These are phyloP conservation scores for Montipora efflorescens DNA, from an alignment of 64 coral and sea anemone genomes.

Conservation along the genomic window DNA sequence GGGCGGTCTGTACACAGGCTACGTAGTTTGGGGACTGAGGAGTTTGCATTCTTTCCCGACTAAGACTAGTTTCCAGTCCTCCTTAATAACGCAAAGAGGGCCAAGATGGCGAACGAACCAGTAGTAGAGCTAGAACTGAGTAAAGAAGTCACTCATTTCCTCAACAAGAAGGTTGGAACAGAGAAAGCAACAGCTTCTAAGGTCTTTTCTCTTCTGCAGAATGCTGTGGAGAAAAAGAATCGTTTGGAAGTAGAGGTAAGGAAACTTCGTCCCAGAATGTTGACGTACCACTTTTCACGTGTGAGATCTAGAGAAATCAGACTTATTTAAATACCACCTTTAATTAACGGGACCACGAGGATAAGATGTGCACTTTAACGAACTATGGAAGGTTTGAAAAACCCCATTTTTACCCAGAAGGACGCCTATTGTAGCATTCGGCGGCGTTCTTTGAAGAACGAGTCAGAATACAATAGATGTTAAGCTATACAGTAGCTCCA, in stretches of 20 bases:
- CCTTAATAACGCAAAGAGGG: neutral
- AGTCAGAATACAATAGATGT: too few relatives aligned
- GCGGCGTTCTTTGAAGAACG: too few relatives aligned
- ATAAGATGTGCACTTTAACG: too few relatives aligned
- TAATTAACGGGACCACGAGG: too few relatives aligned
- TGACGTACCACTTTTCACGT: neutral
- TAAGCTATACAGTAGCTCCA: too few relatives aligned
- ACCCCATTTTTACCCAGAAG: too few relatives aligned
- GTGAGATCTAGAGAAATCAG: neutral
- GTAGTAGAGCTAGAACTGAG: conserved; percentile 5
- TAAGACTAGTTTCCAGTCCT: neutral
- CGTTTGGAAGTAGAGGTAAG: conserved; percentile 51
- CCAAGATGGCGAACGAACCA: conserved; percentile 67
- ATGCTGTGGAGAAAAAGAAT: conserved; percentile 50
- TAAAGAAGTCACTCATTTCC: conserved; percentile 44
- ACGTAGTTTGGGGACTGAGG: too few relatives aligned
- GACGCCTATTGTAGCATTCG: too few relatives aligned
- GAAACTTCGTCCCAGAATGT: neutral
- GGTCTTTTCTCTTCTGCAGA: conserved; percentile 45
- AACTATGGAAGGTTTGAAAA: too few relatives aligned
- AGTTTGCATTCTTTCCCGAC: too few relatives aligned
- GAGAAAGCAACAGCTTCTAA: conserved; percentile 21
- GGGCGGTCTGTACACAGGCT: too few relatives aligned
- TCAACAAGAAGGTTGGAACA: conserved; percentile 52
- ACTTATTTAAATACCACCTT: too few relatives aligned